A percentile compares a stretch with the other conserved stretches of the same genome.
Evolutionary conservation across 2,113 vertebrate genomes (phyloP).

Genomic region (Stercorarius parasiticus): DNA sequence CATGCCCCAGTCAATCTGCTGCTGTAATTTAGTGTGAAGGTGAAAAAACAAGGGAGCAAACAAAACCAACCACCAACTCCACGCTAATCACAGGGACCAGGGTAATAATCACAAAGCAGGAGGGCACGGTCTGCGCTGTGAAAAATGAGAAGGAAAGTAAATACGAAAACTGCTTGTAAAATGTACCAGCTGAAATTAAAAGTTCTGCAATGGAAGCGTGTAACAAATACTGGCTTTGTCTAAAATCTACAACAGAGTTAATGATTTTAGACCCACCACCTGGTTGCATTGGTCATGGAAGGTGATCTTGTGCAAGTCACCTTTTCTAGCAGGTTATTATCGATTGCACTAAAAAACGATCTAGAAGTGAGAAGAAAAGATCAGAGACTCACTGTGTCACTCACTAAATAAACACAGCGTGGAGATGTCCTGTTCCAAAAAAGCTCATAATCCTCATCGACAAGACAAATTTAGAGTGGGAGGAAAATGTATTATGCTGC

Average conservation of each 20-base stretch:
- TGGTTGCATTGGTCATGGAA: not conserved
- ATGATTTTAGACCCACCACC: not conserved
- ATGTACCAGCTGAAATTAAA: not conserved
- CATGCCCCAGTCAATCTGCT: not conserved
- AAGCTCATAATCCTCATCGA: not conserved
- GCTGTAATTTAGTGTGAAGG: slow-evolving; percentile 40
- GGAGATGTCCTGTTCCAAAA: slow-evolving; percentile 19
- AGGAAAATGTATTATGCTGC: slow-evolving; percentile 50
- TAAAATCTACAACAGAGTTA: not conserved
- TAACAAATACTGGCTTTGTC: not conserved
- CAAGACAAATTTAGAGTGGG: slow-evolving; percentile 51
- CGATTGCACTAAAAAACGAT: not conserved
- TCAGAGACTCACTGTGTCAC: not conserved
- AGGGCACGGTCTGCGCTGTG: not conserved
- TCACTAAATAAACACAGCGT: not conserved
- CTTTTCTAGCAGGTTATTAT: not conserved
- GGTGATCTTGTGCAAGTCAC: not conserved
- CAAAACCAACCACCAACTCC: not conserved
- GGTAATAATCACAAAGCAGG: not conserved
- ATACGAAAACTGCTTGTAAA: not conserved
- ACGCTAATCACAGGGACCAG: not conserved
- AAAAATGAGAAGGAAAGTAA: not conserved
- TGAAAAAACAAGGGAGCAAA: slow-evolving; percentile 19
- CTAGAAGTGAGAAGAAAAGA: not conserved
- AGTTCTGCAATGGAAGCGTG: not conserved